Conservation (phyloP, 1,140 invertebrate genomes). For the Drosophila bocki region DNA sequence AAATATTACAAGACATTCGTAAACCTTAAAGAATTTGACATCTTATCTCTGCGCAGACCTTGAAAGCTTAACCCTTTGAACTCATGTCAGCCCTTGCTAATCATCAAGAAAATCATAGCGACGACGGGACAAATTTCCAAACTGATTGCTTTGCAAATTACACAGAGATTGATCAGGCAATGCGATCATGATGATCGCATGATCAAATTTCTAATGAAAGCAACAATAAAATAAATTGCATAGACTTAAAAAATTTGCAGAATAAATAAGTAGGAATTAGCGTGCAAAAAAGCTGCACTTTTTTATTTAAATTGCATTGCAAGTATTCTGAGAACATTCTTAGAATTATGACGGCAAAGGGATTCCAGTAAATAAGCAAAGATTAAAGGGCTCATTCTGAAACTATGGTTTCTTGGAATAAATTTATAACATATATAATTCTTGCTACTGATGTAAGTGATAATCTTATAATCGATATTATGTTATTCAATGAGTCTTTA, state of each 20-base stretch:
- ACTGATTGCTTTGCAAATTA: constrained; percentile 19
- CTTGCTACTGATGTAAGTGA: neutral
- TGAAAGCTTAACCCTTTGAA: constrained; percentile 1
- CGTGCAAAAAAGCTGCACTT: neutral
- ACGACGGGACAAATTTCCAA: constrained; percentile 7
- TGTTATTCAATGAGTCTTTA: neutral
- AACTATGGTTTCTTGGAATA: neutral
- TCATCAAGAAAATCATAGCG: neutral
- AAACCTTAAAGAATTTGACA: neutral
- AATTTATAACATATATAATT: neutral
- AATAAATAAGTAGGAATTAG: neutral
- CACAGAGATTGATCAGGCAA: constrained; percentile 23
- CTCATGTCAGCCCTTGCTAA: constrained; percentile 9
- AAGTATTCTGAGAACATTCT: neutral
- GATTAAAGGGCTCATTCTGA: neutral
- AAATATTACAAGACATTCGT: neutral
- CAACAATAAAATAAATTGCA: constrained; percentile 4
- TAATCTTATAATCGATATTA: no score
- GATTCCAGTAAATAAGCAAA: neutral
- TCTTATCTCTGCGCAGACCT: constrained; percentile 9
- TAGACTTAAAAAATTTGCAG: neutral
- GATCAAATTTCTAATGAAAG: constrained; percentile 11
- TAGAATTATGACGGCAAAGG: neutral
- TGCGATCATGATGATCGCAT: constrained; percentile 18
- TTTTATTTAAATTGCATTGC: constrained; percentile 1